Evolutionary conservation across 2,797 vertebrate species (phyloP).

Genomic region (Hozukius guyotensis): DNA sequence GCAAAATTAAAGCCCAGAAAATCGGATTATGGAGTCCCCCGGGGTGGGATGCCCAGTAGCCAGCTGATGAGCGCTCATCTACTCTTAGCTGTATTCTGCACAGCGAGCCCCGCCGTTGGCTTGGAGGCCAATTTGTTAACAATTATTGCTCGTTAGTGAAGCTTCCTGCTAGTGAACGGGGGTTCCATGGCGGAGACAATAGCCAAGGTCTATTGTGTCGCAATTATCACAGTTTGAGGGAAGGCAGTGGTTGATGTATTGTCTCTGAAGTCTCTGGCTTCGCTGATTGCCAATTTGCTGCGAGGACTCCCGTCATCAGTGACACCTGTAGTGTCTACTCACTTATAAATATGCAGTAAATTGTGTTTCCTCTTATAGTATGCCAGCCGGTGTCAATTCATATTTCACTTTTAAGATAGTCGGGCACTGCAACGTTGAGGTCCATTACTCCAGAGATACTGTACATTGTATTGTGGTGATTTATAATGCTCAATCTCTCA

Average conservation of each 20-base stretch:
- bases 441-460: neutral
- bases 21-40: conserved; percentile 86
- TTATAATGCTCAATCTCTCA: neutral
- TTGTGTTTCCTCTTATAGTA: conserved; percentile 8
- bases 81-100: conserved; percentile 71
- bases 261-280: conserved; percentile 52
- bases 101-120: conserved; percentile 77
- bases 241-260: conserved; percentile 52
- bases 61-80: conserved; percentile 87
- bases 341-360: conserved; percentile 42
- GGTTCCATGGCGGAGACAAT: conserved; percentile 54
- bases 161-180: conserved; percentile 74
- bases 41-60: conserved; percentile 83
- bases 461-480: neutral
- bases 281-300: conserved; percentile 68
- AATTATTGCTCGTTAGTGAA: conserved; percentile 90
- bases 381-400: conserved; percentile 2
- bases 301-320: conserved; percentile 25
- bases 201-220: conserved; percentile 67
- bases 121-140: conserved; percentile 91
- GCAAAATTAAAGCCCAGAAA: conserved; percentile 91
- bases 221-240: conserved; percentile 74
- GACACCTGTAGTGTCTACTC: conserved; percentile 53
- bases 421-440: neutral
- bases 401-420: neutral